phyloP scores from a whole-genome alignment of 2,113 vertebrate species.

The Corydoras maculifer region DNA sequence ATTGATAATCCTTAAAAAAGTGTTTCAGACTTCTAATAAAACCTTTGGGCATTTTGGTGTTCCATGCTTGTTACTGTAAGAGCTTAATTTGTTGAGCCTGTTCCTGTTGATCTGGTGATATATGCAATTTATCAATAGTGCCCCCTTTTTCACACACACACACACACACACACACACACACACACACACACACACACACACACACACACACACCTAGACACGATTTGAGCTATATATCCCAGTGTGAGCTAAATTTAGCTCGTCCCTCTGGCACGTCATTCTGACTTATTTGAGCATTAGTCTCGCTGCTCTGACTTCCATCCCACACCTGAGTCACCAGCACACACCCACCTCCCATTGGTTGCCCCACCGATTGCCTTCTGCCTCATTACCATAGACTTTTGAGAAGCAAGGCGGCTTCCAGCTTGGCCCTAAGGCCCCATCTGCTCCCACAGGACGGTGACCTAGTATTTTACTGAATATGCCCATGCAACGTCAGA shows the following conservation, averaged over 20 bases:
- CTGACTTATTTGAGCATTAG: constrained; percentile 56
- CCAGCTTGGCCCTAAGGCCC: constrained; percentile 40
- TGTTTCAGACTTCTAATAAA: too few relatives aligned
- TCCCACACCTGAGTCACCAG: constrained; percentile 61
- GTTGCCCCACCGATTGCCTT: constrained; percentile 53
- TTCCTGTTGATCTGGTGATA: neutral
- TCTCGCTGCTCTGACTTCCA: constrained; percentile 54
- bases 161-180: neutral
- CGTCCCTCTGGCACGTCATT: constrained; percentile 51
- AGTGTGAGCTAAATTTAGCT: constrained; percentile 58
- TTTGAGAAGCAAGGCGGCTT: constrained; percentile 40
- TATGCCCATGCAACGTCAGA: neutral
- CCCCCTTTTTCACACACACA: constrained; percentile 4
- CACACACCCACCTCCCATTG: constrained; percentile 54
- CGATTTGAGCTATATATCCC: neutral
- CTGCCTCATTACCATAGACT: constrained; percentile 56
- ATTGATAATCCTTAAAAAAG: too few relatives aligned
- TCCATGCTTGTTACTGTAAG: neutral
- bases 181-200: constrained; percentile 7
- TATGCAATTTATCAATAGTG: constrained; percentile 33
- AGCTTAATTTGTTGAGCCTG: neutral
- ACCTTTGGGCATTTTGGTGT: neutral
- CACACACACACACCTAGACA: neutral
- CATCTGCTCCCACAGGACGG: constrained; percentile 45
- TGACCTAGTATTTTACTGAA: constrained; percentile 22